Evolutionary conservation across 2,797 vertebrate genomes (phyloP), one percentile per base, ranked within the genome.

Genomic region (Heliangelus exortis): DNA sequence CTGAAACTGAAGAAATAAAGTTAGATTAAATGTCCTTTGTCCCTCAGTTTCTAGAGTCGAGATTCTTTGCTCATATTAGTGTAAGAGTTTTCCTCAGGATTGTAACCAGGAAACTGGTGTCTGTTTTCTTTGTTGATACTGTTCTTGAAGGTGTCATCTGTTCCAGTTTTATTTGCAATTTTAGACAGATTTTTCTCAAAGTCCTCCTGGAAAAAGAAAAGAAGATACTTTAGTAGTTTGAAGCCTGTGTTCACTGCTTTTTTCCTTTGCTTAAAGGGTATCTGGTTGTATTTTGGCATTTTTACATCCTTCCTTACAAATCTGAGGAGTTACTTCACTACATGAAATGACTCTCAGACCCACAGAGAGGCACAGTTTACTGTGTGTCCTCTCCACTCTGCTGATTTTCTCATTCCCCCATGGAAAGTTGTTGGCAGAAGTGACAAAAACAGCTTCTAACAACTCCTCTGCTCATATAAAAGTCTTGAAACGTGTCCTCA

Each of bases 61-160:
- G 97, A 98, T 94, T 98, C 97, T 91, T 90, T 97, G 63, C 57
- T 93, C 65, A 81, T 58, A 33, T 98, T 98, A 65, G 81, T 96
- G 10, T 97, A 96, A 48, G 96, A 97, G 69, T 98, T 98, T 84
- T 98, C 97, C 48, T 95, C 88, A 2, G 90, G 55, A 41, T 96
- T 96, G 65, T 97, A 97, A 62, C 80, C 95, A 54, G 92, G 74
- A 25, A 75, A 48, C 34, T 74, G 94, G 7, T 12, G 7, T 57
- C 21, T n/a, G 31, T 58, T 92, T 71, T 95, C 96, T 61, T 23
- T 67, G 25, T 55, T 76, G 16, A 50, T 87, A 15, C 51, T 96
- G 18, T 97, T 95, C 59, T 96, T 95, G 55, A 92, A 62, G 26
- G 90, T 93, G 87, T 95, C 75, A 31, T 95, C 92, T 68, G 63